Evolutionary conservation across 2,113 vertebrate species (phyloP).

Genomic region (Arvicanthis niloticus): DNA sequence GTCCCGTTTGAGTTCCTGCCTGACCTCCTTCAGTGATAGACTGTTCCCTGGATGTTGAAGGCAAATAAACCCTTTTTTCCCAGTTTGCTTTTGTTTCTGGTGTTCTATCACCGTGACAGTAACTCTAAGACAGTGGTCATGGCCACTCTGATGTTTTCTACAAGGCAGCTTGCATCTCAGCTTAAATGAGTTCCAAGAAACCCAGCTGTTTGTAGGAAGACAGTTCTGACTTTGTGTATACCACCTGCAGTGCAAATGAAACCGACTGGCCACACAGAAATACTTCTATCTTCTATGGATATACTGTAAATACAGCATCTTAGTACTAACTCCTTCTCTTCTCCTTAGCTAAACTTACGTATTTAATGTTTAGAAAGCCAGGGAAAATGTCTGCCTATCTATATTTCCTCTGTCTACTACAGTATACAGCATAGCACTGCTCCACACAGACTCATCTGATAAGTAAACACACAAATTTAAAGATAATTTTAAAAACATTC

Average conservation of each 20-base stretch:
- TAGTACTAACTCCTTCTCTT: not conserved
- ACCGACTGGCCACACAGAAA: not conserved
- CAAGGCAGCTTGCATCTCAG: not conserved
- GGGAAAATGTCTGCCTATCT: not conserved
- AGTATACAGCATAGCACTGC: not conserved
- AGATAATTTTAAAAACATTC: not conserved
- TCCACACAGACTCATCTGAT: constrained; percentile 11
- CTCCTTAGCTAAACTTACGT: not conserved
- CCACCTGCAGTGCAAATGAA: not conserved
- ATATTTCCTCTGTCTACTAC: not conserved
- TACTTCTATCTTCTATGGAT: constrained; percentile 38
- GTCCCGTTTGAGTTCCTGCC: not conserved
- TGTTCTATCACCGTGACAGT: not conserved
- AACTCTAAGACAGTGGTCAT: not conserved
- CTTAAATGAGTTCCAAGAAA: constrained; percentile 12
- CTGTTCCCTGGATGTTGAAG: not conserved
- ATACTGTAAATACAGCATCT: constrained; percentile 17
- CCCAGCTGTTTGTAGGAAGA: constrained; percentile 16
- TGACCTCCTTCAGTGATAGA: not conserved
- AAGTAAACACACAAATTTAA: constrained; percentile 4
- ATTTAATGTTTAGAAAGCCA: constrained; percentile 47
- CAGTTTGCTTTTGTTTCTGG: not conserved
- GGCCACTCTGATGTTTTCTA: constrained; percentile 1
- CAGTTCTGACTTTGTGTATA: constrained; percentile 17
- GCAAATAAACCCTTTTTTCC: not conserved